phyloP scores from a whole-genome alignment of 2,888 invertebrate species.

The Parnassius apollo region DNA sequence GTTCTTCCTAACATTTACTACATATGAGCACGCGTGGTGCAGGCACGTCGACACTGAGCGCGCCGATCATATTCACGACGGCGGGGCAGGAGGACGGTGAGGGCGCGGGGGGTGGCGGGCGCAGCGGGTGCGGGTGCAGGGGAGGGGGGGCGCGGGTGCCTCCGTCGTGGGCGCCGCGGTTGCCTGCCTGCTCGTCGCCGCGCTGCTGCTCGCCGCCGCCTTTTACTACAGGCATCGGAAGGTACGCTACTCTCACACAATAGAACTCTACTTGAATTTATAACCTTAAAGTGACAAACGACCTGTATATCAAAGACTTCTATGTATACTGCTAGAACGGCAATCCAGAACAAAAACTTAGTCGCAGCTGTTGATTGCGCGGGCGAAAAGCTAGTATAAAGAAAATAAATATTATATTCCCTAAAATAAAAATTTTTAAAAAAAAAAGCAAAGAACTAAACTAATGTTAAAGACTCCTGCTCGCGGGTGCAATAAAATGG shows the following conservation, averaged over 20 bases:
- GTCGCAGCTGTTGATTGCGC: too few relatives aligned
- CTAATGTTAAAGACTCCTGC: too few relatives aligned
- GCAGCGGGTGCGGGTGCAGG: slow-evolving; percentile 74
- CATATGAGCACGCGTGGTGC: slow-evolving; percentile 12
- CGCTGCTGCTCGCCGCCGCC: slow-evolving; percentile 81
- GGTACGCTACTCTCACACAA: slow-evolving; percentile 38
- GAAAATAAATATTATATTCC: too few relatives aligned
- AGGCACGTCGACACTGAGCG: slow-evolving; percentile 88
- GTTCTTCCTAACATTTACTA: background rate
- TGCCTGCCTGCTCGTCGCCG: slow-evolving; percentile 82
- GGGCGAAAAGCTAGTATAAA: too few relatives aligned
- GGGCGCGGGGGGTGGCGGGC: slow-evolving; percentile 84
- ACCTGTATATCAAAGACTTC: too few relatives aligned
- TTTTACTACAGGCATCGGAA: slow-evolving; percentile 83
- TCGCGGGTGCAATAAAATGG: too few relatives aligned
- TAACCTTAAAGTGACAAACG: too few relatives aligned
- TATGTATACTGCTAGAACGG: too few relatives aligned
- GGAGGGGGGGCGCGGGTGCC: slow-evolving; percentile 60
- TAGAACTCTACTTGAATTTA: too few relatives aligned
- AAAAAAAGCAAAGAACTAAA: too few relatives aligned
- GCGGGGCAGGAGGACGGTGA: slow-evolving; percentile 87
- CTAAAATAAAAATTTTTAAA: too few relatives aligned
- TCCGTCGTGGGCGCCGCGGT: slow-evolving; percentile 84
- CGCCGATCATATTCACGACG: slow-evolving; percentile 87
- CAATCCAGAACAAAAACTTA: too few relatives aligned